A percentile compares a stretch with the other conserved stretches of the same genome.
These are phyloP conservation scores for Notolepis coatsorum DNA, from an alignment of 2,797 vertebrate genomes.

Conservation along the genomic window DNA sequence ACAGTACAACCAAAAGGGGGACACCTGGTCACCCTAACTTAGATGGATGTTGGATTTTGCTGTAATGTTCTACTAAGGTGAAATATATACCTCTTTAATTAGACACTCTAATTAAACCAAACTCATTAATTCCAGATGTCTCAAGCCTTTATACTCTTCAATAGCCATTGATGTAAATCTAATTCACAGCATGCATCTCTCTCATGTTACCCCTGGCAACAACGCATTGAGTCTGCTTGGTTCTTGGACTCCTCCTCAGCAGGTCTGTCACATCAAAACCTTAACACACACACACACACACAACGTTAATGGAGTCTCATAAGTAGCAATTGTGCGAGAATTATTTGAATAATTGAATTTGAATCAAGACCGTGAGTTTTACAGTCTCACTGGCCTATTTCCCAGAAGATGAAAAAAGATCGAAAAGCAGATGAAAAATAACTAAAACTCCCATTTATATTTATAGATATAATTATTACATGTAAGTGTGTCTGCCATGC, in stretches of 20 bases:
- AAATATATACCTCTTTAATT: too few species aligned
- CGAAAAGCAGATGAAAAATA: slow-evolving; percentile 39
- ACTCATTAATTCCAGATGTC: too few species aligned
- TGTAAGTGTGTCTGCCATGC: not conserved
- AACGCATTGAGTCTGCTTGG: slow-evolving; percentile 23
- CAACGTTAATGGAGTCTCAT: slow-evolving; percentile 37
- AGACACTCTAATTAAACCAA: too few species aligned
- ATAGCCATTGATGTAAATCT: slow-evolving; percentile 26
- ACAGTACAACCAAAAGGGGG: too few species aligned
- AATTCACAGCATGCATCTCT: slow-evolving; percentile 1
- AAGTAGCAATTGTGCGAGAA: slow-evolving; percentile 17
- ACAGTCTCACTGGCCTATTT: slow-evolving; percentile 41
- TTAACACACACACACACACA: slow-evolving; percentile 18
- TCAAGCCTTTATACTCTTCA: slow-evolving; percentile 23
- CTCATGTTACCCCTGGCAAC: slow-evolving; percentile 39
- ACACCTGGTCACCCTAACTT: too few species aligned
- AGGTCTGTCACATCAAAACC: slow-evolving; percentile 49
- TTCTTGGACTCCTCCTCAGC: not conserved
- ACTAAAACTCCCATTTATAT: not conserved
- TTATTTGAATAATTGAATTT: slow-evolving; percentile 27
- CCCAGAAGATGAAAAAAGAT: slow-evolving; percentile 33
- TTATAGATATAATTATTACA: not conserved
- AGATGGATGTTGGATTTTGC: too few species aligned
- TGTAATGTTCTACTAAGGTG: too few species aligned
- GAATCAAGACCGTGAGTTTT: slow-evolving; percentile 22